phyloP scores from a whole-genome alignment of 2,888 invertebrate genomes.

The Oscheius sp. region DNA sequence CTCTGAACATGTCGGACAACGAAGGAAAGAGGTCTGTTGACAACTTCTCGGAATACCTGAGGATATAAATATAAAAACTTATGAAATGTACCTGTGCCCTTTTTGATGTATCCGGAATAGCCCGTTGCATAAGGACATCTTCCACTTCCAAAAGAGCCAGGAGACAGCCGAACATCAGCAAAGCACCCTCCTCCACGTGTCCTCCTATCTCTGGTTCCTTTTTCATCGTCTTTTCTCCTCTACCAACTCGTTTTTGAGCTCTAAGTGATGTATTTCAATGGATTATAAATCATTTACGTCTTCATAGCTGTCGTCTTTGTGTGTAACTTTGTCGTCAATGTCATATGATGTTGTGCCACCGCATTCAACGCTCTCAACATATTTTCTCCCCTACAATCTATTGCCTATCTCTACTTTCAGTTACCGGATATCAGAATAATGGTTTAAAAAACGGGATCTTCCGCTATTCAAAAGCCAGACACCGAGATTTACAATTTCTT shows the following conservation, averaged over 20 bases:
- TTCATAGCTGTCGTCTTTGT: slow-evolving; percentile 15
- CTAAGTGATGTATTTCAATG: neutral
- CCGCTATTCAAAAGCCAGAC: slow-evolving; percentile 51
- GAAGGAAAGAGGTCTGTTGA: slow-evolving; percentile 43
- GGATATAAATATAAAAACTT: neutral
- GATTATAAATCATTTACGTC: slow-evolving; percentile 7
- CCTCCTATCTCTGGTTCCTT: slow-evolving; percentile 28
- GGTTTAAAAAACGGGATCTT: slow-evolving; percentile 40
- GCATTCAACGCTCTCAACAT: slow-evolving; percentile 41
- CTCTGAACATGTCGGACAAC: slow-evolving; percentile 40
- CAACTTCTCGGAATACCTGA: slow-evolving; percentile 53
- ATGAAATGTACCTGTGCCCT: slow-evolving; percentile 38
- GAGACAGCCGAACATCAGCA: slow-evolving; percentile 42
- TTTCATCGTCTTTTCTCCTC: slow-evolving; percentile 17
- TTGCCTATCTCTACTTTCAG: neutral
- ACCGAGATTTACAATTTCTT: slow-evolving; percentile 47
- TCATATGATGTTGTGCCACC: slow-evolving; percentile 37
- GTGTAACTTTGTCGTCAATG: neutral
- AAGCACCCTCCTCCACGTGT: slow-evolving; percentile 38
- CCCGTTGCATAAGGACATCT: slow-evolving; percentile 45
- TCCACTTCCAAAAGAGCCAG: slow-evolving; percentile 45
- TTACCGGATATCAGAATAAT: slow-evolving; percentile 52
- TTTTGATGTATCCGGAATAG: slow-evolving; percentile 49
- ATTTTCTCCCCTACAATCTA: slow-evolving; percentile 35
- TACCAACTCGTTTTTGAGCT: slow-evolving; percentile 8